Percentiles rank a stretch among this genome's conserved stretches.
phyloP scores from a whole-genome alignment of 2,113 vertebrate species.

The Percina caprodes region DNA sequence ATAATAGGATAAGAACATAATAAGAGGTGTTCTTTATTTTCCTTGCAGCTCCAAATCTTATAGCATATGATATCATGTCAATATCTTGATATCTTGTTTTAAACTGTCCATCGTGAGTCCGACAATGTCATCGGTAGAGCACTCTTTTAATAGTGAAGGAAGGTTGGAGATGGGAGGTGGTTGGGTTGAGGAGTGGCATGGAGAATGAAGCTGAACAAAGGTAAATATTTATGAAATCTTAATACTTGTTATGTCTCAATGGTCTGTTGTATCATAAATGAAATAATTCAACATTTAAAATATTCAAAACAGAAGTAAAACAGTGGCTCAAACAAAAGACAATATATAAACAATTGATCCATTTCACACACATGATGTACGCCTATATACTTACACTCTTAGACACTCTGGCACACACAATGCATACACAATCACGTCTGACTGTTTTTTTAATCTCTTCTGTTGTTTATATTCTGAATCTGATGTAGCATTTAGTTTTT shows the following conservation, averaged over 20 bases:
- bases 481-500: neutral
- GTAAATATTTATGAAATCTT: neutral
- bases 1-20: no score
- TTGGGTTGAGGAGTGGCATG: neutral
- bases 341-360: neutral
- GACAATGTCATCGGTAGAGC: neutral
- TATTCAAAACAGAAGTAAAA: neutral
- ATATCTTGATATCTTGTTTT: neutral
- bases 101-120: neutral
- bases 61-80: neutral
- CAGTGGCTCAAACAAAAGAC: neutral
- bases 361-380: neutral
- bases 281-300: neutral
- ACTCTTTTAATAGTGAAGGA: neutral
- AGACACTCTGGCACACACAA: neutral
- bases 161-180: neutral
- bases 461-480: conserved; percentile 1
- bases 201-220: neutral
- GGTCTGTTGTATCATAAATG: conserved; percentile 9
- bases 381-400: neutral
- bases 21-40: neutral
- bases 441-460: neutral
- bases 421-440: neutral
- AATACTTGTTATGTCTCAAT: neutral
- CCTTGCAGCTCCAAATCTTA: neutral